A percentile compares a stretch with the other conserved stretches of the same genome.
Conservation (phyloP, 2,888 invertebrate species). For the Chrysolina oricalcia region DNA sequence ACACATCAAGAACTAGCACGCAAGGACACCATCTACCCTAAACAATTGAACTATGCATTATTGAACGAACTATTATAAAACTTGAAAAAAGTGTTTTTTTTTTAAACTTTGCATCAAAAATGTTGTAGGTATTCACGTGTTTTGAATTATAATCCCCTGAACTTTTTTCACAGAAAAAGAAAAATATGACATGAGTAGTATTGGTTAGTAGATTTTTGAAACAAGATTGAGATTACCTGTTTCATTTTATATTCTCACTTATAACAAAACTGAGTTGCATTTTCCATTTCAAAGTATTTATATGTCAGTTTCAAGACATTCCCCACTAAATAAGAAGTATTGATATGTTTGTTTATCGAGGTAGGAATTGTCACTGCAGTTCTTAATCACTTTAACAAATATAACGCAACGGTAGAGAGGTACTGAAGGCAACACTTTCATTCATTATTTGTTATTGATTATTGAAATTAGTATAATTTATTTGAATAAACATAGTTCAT, state of each 20-base stretch:
- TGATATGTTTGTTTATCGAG: neutral
- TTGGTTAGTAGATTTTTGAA: neutral
- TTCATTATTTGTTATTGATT: constrained; percentile 14
- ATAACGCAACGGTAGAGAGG: neutral
- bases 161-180: neutral
- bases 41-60: no score
- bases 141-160: neutral
- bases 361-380: neutral
- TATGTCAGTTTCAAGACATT: neutral
- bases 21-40: no score
- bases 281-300: neutral
- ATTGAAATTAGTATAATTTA: constrained; percentile 11
- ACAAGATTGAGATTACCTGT: neutral
- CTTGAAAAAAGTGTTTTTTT: no score
- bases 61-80: no score
- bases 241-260: neutral
- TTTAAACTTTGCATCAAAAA: no score
- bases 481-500: neutral
- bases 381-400: neutral
- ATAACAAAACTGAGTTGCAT: neutral
- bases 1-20: no score
- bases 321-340: neutral
- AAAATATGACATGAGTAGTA: neutral
- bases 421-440: constrained; percentile 15
- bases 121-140: no score